A percentile compares a stretch with the other conserved stretches of the same genome.
Conservation (phyloP, 2,888 invertebrate genomes). For the Catocala fraxini region DNA sequence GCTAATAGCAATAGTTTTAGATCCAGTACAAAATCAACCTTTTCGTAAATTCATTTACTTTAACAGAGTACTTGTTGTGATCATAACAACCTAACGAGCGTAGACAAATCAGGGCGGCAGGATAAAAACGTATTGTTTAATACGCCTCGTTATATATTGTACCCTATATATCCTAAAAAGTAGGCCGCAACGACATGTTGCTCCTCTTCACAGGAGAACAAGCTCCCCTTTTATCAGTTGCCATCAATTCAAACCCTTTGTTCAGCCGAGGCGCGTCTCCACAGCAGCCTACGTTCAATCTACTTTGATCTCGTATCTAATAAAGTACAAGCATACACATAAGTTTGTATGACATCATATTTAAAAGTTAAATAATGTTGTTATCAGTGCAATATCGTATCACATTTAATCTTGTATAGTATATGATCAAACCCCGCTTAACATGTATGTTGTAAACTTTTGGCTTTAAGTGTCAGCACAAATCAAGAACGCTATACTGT, state of each 20-base stretch:
- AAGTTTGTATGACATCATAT: conserved; percentile 5
- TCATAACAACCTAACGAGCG: background rate
- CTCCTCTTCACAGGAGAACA: conserved; percentile 50
- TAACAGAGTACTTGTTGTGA: too few relatives aligned
- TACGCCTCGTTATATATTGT: background rate
- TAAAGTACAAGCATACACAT: conserved; percentile 9
- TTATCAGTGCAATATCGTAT: too few relatives aligned
- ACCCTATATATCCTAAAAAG: conserved; percentile 42
- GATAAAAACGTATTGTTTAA: background rate
- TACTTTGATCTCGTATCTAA: conserved; percentile 56
- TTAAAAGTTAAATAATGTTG: too few relatives aligned
- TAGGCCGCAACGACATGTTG: conserved; percentile 73
- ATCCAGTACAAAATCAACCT: too few relatives aligned
- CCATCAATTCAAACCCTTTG: conserved; percentile 69
- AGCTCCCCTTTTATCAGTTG: conserved; percentile 64
- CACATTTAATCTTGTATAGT: too few relatives aligned
- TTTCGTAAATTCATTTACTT: too few relatives aligned
- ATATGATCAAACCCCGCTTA: too few relatives aligned
- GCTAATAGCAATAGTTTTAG: conserved; percentile 1
- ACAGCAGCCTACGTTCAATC: conserved; percentile 56
- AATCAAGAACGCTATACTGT: too few relatives aligned
- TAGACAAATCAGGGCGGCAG: background rate
- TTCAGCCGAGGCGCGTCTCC: conserved; percentile 54
- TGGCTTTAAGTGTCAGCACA: too few relatives aligned
- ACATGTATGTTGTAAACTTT: too few relatives aligned